phyloP scores from a whole-genome alignment of 2,797 vertebrate genomes.

The Moxostoma hubbsi region DNA sequence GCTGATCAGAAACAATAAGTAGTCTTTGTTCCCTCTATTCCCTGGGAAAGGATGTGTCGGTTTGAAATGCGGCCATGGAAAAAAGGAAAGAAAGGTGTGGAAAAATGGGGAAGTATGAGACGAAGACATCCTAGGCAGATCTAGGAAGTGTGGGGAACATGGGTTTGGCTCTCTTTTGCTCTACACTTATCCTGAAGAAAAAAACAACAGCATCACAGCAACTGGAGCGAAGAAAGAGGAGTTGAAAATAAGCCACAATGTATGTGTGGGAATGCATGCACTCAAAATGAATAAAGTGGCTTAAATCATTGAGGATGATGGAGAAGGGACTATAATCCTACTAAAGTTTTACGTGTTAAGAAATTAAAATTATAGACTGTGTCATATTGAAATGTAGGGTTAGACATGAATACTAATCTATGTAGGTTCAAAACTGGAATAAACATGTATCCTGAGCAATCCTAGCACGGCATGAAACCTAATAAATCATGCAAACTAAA shows the following conservation, averaged over 20 bases:
- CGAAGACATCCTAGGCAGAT: slow-evolving; percentile 37
- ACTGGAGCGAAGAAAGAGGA: slow-evolving; percentile 3
- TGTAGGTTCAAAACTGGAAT: not conserved
- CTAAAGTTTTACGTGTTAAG: not conserved
- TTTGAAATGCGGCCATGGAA: too few species aligned
- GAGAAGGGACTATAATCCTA: slow-evolving; percentile 6
- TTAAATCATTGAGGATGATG: too few species aligned
- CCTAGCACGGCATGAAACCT: not conserved
- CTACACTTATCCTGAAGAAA: slow-evolving; percentile 6
- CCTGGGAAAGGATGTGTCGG: not conserved
- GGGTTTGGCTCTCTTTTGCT: slow-evolving; percentile 33
- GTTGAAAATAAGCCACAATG: slow-evolving; percentile 21
- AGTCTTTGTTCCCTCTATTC: not conserved
- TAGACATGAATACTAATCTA: not conserved
- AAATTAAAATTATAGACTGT: not conserved
- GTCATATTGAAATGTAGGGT: not conserved
- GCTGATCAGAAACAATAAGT: slow-evolving; percentile 12
- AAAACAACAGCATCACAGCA: slow-evolving; percentile 39
- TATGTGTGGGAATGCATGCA: slow-evolving; percentile 22
- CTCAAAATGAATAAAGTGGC: not conserved
- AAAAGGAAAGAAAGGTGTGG: slow-evolving; percentile 25
- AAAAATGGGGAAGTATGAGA: slow-evolving; percentile 39
- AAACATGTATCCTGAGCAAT: slow-evolving; percentile 4
- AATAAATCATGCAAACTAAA: slow-evolving; percentile 31
- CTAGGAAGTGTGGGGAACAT: slow-evolving; percentile 31